Evolutionary conservation across 2,113 vertebrate genomes (phyloP).

Genomic region (Notothenia coriiceps): DNA sequence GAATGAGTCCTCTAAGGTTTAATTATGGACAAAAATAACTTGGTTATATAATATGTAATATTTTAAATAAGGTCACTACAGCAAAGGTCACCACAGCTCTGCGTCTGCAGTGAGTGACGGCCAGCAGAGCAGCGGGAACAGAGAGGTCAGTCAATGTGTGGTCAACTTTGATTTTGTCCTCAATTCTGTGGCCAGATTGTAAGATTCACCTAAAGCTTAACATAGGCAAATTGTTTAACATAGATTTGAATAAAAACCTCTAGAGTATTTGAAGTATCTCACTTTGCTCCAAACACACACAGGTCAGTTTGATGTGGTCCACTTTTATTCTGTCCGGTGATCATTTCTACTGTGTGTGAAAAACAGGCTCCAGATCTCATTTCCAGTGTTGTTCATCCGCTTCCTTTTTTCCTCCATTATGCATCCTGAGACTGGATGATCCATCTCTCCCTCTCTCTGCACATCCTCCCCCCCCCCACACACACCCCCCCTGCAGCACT

Average conservation of each 20-base stretch:
- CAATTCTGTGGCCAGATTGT: too few species aligned
- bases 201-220: too few species aligned
- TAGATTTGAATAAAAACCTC: too few species aligned
- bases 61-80: background rate
- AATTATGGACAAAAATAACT: too few species aligned
- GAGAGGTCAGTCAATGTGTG: conserved; percentile 1
- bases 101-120: conserved; percentile 56
- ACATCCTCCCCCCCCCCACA: conserved; percentile 47
- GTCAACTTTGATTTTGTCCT: conserved; percentile 13
- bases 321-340: conserved; percentile 24
- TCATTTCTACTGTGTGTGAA: conserved; percentile 47
- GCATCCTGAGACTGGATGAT: conserved; percentile 61
- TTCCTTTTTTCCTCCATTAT: conserved; percentile 54
- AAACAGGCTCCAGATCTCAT: conserved; percentile 49
- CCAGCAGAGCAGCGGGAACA: conserved; percentile 54
- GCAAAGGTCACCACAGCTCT: conserved; percentile 72
- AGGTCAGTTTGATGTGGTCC: conserved; percentile 5
- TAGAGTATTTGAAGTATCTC: too few species aligned
- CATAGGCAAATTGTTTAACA: too few species aligned
- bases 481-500: conserved; percentile 73
- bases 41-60: too few species aligned
- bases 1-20: too few species aligned
- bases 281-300: background rate
- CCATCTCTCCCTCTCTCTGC: conserved; percentile 57
- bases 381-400: conserved; percentile 46